Base-by-base conservation (phyloP, 2,113 vertebrate species). In the Upupa epops region DNA sequence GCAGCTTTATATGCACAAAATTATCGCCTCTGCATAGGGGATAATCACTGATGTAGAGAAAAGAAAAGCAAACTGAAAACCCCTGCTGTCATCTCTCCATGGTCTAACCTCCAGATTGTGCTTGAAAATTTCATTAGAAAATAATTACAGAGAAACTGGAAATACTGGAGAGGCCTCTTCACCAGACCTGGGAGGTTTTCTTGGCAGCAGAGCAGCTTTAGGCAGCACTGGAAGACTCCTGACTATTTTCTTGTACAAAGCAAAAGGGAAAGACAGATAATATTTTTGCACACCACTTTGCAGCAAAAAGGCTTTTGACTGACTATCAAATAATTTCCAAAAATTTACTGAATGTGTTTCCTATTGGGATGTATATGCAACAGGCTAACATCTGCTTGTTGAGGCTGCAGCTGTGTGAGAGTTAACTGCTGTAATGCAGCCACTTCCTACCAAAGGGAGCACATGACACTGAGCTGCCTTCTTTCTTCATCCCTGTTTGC, bases 81-180 rank as follows among this genome's bases (percentile, higher is more conserved):
- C 54, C 59, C 19, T 55, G 2, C 74, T 75, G 54, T 52, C 70
- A 93, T 69, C 46, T 90, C 1, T 0, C 34, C 63, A 29, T 13
- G 31, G 31, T 49, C 61, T 68, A 86, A 86, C 69, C 52, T 81
- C 58, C 54, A 70, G 83, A 76, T 79, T 63, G 48, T 46, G 70
- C 63, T 79, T 75, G 59, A 79, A 93, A 96, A 89, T 81, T 83
- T 82, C 55, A 76, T 95, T 84, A 93, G 83, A 85, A 88, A 89
- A 86, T 91, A 90, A 93, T 94, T 86, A 86, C 72, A 69, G 77
- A 83, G 61, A 77, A 91, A 92, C 55, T 3, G 3, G 92, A 95
- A 95, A 91, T 81, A 71, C 80, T 79, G 49, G n/a, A 3, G 85
- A 68, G 86, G 90, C 72, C 66, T 88, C 90, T 56, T 63, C 85